Percentiles rank a stretch among this genome's conserved stretches.
These are phyloP conservation scores for Mionectes olivaceus DNA, from an alignment of 2,797 vertebrate species.

Conservation along the genomic window DNA sequence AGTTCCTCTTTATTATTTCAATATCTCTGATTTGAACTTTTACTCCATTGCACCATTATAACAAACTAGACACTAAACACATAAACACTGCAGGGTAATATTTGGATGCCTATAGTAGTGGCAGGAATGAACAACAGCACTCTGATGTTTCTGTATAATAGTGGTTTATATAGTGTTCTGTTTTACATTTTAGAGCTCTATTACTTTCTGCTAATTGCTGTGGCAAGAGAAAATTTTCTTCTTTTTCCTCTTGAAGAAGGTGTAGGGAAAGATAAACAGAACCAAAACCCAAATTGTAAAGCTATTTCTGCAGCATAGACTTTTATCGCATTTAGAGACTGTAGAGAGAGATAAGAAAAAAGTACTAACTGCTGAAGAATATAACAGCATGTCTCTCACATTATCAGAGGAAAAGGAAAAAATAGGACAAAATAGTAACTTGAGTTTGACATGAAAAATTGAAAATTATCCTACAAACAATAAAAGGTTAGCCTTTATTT, in stretches of 20 bases:
- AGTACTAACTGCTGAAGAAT: neutral
- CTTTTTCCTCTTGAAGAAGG: neutral
- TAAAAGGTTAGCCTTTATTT: neutral
- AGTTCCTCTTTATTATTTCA: neutral
- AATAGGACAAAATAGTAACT: neutral
- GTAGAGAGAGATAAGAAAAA: neutral
- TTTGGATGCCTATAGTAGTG: neutral
- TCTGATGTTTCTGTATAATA: neutral
- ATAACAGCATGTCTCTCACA: neutral
- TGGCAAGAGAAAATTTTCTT: neutral
- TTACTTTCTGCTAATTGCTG: neutral
- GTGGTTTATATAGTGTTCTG: neutral
- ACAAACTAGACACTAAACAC: neutral
- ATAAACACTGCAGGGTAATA: neutral
- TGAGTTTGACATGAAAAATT: neutral
- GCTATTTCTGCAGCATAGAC: neutral
- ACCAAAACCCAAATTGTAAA: neutral
- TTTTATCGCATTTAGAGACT: neutral
- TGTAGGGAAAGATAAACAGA: neutral
- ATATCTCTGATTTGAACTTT: neutral
- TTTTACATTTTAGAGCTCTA: neutral
- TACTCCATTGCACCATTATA: neutral
- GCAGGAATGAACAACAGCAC: neutral
- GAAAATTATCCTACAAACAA: neutral
- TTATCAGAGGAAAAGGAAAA: neutral